Evolutionary conservation across 2,888 invertebrate genomes (phyloP).

Genomic region (Baronia brevicornis): DNA sequence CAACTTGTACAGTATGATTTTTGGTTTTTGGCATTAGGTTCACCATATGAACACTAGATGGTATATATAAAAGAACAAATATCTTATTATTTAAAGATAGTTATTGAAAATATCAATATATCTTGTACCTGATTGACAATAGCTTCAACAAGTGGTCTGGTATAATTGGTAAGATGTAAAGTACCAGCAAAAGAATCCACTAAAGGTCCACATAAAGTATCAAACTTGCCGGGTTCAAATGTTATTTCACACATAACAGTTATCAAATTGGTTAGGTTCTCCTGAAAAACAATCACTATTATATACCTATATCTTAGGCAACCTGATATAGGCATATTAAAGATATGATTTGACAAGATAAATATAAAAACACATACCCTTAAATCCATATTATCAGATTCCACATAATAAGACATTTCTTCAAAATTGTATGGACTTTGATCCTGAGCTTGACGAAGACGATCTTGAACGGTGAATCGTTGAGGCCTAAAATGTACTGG

Average conservation of each 20-base stretch:
- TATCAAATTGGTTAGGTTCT: conserved; percentile 76
- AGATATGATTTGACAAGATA: conserved; percentile 1
- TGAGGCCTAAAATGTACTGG: conserved; percentile 47
- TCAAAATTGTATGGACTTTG: conserved; percentile 58
- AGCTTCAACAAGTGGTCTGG: conserved; percentile 78
- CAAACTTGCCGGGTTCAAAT: conserved; percentile 86
- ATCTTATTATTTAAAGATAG: not conserved
- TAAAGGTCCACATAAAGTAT: conserved; percentile 80
- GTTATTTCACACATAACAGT: conserved; percentile 84
- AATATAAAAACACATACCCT: conserved; percentile 31
- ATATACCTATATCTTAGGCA: too few relatives aligned
- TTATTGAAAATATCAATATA: not conserved
- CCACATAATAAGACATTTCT: conserved; percentile 61
- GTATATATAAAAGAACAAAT: not conserved
- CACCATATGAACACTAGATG: not conserved
- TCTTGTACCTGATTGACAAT: conserved; percentile 78
- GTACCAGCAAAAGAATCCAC: conserved; percentile 81
- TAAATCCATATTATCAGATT: conserved; percentile 58
- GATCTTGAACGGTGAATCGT: conserved; percentile 62
- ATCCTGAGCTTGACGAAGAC: conserved; percentile 65
- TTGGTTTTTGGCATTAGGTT: too few relatives aligned
- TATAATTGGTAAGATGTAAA: conserved; percentile 77
- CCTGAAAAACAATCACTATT: conserved; percentile 35
- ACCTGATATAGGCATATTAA: too few relatives aligned
- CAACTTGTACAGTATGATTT: too few relatives aligned